phyloP scores from a whole-genome alignment of 1,140 invertebrate species.

The Camponotus pennsylvanicus region DNA sequence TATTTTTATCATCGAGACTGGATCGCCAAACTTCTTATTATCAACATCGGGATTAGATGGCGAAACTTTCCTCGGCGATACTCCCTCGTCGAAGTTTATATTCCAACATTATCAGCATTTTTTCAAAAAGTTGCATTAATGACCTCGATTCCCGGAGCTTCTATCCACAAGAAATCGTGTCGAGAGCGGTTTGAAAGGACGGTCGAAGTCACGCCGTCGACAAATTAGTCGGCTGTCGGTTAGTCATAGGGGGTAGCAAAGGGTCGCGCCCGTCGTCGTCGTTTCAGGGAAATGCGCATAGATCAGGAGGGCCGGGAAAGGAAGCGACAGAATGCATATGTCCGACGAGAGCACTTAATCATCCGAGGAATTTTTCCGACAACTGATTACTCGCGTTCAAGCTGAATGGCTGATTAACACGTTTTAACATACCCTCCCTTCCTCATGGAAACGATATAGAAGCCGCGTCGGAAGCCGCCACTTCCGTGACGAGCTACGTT shows the following conservation, averaged over 20 bases:
- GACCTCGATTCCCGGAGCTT: not conserved
- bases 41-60: slow-evolving; percentile 46
- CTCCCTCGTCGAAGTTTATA: not conserved
- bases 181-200: slow-evolving; percentile 39
- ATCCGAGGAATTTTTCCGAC: slow-evolving; percentile 78
- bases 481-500: slow-evolving; percentile 45
- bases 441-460: slow-evolving; percentile 51
- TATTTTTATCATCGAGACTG: slow-evolving; percentile 19
- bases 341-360: slow-evolving; percentile 79
- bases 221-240: slow-evolving; percentile 72
- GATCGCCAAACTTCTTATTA: slow-evolving; percentile 39
- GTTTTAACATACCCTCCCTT: slow-evolving; percentile 49
- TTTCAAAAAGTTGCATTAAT: slow-evolving; percentile 22
- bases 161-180: slow-evolving; percentile 31
- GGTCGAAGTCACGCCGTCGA: slow-evolving; percentile 72
- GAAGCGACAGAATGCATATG: slow-evolving; percentile 80
- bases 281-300: slow-evolving; percentile 76
- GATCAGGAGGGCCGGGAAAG: slow-evolving; percentile 58
- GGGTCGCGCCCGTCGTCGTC: slow-evolving; percentile 34
- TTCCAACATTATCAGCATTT: not conserved
- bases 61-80: slow-evolving; percentile 24
- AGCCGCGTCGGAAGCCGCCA: slow-evolving; percentile 42
- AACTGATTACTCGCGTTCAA: slow-evolving; percentile 71
- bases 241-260: slow-evolving; percentile 30
- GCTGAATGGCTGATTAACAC: slow-evolving; percentile 58